Evolutionary conservation across 1,140 invertebrate genomes (phyloP), one percentile per base, ranked within the genome.

Genomic region (Cyphomyrmex costatus): DNA sequence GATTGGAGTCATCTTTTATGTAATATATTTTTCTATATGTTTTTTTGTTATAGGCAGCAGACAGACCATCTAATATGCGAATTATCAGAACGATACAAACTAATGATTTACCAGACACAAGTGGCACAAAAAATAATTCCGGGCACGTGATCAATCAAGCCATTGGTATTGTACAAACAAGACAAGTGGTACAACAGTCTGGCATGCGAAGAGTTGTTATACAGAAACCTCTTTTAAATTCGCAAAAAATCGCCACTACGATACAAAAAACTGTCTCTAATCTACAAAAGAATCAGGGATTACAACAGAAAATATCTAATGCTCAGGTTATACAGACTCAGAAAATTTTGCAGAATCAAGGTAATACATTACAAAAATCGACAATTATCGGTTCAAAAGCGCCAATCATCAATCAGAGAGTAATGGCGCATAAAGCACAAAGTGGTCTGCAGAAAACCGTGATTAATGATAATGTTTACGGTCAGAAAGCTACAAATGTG

Each of bases 31-130:
- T 60, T 30, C 7, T 53, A 80, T 0, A 60, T 12, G 12, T 83
- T 68, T 87, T 88, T 92, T 86, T 90, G 66, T 88, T 88, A 10
- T 89, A 91, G 91, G 85, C 33, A 27, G 14, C 88, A 73, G 93
- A 94, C 33, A 93, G 91, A 85, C 36, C 79, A 74, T 7, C 89
- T 27, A 74, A 83, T 46, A 73, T 89, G 24, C 92, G 94, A 63
- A 93, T 94, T 61, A 88, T 95, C 3, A 87, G 94, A 33, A 91
- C 93, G 7, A 88, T 94, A 74, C 90, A 92, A 49, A 49, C 83
- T 74, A 93, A 86, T 8, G 85, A 91, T 68, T 66, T 58, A 4
- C 30, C 68, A 8, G 86, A 90, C 21, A 80, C 68, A 53, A 73
- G 86, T 56, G 49, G 24, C 61, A 19, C 58, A 1, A 86, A 86